These are phyloP conservation scores for Rhodophaea formosa DNA, from an alignment of 2,888 invertebrate species.

Conservation along the genomic window DNA sequence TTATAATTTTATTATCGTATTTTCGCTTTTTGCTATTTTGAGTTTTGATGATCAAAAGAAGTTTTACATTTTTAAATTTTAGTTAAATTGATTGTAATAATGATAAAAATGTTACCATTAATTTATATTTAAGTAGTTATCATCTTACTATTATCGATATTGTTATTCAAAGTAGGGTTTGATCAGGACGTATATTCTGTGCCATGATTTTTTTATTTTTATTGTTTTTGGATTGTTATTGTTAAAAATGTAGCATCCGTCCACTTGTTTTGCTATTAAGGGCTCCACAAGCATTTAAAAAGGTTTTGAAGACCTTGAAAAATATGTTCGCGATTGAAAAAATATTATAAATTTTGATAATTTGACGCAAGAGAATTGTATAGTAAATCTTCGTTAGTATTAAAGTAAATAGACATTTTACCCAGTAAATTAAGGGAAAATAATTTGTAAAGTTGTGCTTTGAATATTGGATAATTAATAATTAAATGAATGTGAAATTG, in stretches of 20 bases:
- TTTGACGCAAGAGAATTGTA: too few species aligned
- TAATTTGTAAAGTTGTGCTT: not conserved
- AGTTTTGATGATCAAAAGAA: not conserved
- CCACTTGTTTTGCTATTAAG: not conserved
- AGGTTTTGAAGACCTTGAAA: not conserved
- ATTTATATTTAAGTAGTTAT: not conserved
- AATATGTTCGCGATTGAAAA: not conserved
- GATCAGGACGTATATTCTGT: not conserved
- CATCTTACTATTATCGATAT: not conserved
- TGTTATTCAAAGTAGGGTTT: not conserved
- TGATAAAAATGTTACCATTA: not conserved
- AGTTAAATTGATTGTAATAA: not conserved
- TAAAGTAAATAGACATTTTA: too few species aligned
- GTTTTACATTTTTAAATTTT: not conserved
- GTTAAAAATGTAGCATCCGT: constrained; percentile 1
- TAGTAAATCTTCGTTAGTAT: too few species aligned
- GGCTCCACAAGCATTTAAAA: not conserved
- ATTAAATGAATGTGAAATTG: not conserved
- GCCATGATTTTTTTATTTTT: not conserved
- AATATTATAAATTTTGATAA: too few species aligned
- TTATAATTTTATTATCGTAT: not conserved
- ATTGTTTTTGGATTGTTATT: not conserved
- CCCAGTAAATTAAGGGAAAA: too few species aligned
- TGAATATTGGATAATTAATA: not conserved
- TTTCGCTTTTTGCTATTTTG: not conserved